These are phyloP conservation scores for Matsumyia berberina DNA, from an alignment of 2,888 invertebrate species.

Conservation along the genomic window DNA sequence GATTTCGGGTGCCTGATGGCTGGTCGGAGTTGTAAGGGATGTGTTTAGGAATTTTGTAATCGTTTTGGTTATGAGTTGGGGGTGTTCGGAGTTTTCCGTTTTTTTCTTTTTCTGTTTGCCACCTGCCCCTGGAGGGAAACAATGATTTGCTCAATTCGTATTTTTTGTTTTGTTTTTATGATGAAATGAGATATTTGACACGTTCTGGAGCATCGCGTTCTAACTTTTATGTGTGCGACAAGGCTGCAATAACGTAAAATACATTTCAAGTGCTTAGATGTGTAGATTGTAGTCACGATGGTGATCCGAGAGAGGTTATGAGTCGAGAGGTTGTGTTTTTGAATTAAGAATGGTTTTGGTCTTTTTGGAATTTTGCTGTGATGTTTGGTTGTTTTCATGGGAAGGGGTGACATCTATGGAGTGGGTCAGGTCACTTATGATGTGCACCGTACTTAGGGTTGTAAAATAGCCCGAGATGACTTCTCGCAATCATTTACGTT, in stretches of 20 bases:
- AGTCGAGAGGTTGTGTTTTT: slow-evolving; percentile 26
- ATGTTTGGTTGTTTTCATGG: not conserved
- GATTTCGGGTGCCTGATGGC: slow-evolving; percentile 12
- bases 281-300: slow-evolving; percentile 14
- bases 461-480: too few relatives aligned
- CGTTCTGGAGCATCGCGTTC: slow-evolving; percentile 36
- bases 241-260: slow-evolving; percentile 34
- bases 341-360: not conserved
- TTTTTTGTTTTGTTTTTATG: slow-evolving; percentile 10
- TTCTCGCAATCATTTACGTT: too few relatives aligned
- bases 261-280: slow-evolving; percentile 28
- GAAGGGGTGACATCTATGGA: not conserved
- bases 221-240: slow-evolving; percentile 34
- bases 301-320: slow-evolving; percentile 18
- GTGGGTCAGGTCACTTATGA: too few relatives aligned
- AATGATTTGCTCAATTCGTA: slow-evolving; percentile 61
- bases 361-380: not conserved
- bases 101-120: slow-evolving; percentile 14
- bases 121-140: slow-evolving; percentile 55
- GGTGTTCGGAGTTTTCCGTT: not conserved
- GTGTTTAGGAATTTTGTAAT: slow-evolving; percentile 67
- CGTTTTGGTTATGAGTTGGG: slow-evolving; percentile 57
- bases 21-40: slow-evolving; percentile 22
- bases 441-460: too few relatives aligned
- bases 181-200: slow-evolving; percentile 37